phyloP scores from a whole-genome alignment of 2,113 vertebrate species.

The Genyomyrus donnyi region DNA sequence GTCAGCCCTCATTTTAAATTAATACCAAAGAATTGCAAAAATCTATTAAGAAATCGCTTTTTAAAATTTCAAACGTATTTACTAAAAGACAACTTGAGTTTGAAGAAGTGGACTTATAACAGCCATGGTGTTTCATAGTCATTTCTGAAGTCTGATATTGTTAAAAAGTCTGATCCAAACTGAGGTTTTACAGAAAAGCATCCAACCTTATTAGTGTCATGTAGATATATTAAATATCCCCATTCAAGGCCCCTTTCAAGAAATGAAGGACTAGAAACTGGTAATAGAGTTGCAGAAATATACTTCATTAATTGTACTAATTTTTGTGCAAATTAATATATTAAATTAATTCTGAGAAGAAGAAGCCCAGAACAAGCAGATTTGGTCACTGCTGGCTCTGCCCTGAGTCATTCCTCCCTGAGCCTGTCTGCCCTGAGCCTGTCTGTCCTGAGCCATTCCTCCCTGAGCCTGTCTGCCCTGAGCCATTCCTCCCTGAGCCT shows the following conservation, averaged over 20 bases:
- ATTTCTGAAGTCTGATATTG: not conserved
- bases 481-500: not conserved
- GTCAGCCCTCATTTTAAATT: not conserved
- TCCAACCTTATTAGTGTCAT: not conserved
- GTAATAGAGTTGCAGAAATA: not conserved
- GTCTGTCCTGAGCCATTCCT: not conserved
- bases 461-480: not conserved
- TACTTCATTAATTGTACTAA: not conserved
- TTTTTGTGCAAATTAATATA: not conserved
- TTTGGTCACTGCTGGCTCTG: not conserved
- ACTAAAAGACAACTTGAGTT: not conserved
- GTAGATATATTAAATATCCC: not conserved
- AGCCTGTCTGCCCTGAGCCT: no score
- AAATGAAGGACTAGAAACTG: not conserved
- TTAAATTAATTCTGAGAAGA: not conserved
- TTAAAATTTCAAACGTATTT: not conserved
- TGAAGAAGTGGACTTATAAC: not conserved
- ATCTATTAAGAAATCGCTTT: not conserved
- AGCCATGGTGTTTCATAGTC: not conserved
- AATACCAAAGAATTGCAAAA: not conserved
- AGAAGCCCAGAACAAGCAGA: not conserved
- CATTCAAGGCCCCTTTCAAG: not conserved
- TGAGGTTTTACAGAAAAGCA: not conserved
- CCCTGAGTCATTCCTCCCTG: not conserved
- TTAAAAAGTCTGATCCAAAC: not conserved